Evolutionary conservation across 2,888 invertebrate genomes (phyloP), one percentile per base, ranked within the genome.

Genomic region (Campoplex capitator): DNA sequence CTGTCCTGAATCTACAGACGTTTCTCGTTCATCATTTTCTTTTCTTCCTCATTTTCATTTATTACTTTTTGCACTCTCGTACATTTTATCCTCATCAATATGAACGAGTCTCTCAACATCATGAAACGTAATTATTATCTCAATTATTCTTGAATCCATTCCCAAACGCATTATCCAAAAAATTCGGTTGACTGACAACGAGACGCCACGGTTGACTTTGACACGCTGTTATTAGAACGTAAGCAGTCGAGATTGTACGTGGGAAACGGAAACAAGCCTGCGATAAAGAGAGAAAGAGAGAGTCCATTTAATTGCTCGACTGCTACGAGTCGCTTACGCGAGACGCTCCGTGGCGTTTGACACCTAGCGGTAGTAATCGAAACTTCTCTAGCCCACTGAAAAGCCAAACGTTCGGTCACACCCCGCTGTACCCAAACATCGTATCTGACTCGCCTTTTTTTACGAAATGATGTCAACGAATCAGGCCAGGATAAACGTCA

Each of bases 391-490:
- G 54, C 3, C 7, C 11, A 16, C 8, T n/a, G 35, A 38, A 73
- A 56, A 35, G 18, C 11, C 23, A 1, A 73, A 73, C 28, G 3
- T 54, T 9, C 18, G 11, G 6, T 54, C n/a, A 35, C n/a, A 4
- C n/a, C 3, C 35, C 35, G n/a, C 35, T 48, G 35, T 35, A 28
- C 32, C 28, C 58, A 4, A 32, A 65, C 13, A 51, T 68, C 28
- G 32, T 18, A 70, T 79, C 62, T 75, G 78, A 86, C 79, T 68
- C 70, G 75, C 28, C 48, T 71, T 81, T 87, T 87, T 74, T 73
- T 82, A 70, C 56, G 74, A 70, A 82, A 38, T 38, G 23, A 23
- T 78, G 74, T 82, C 77, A 87, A 83, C 71, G 84, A 82, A 56
- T 79, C 78, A 48, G 51, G 75, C 54, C 54, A 35, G 62, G 77